These are phyloP conservation scores for Ochropleura leucogaster DNA, from an alignment of 2,888 invertebrate species.

Conservation along the genomic window DNA sequence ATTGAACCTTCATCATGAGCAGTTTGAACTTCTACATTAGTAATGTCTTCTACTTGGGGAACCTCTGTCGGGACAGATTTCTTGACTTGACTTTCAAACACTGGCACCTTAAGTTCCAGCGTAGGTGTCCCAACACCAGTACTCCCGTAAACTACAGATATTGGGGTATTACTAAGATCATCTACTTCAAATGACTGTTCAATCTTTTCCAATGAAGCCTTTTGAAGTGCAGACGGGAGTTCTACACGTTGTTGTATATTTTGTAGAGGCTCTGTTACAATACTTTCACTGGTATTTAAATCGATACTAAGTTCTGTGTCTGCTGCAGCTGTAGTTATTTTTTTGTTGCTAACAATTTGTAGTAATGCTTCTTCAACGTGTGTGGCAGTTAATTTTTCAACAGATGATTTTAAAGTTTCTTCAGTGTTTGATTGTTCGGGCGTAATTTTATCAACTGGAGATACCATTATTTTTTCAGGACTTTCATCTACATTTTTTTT, in stretches of 20 bases:
- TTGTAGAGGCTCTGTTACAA: slow-evolving; percentile 10
- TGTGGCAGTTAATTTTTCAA: slow-evolving; percentile 15
- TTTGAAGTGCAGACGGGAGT: slow-evolving; percentile 22
- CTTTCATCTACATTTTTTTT: slow-evolving; percentile 14
- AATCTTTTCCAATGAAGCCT: slow-evolving; percentile 60
- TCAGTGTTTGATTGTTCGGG: slow-evolving; percentile 12
- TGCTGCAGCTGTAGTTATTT: slow-evolving; percentile 41
- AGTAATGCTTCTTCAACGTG: slow-evolving; percentile 35
- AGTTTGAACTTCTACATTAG: slow-evolving; percentile 6
- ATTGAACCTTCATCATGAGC: slow-evolving; percentile 27
- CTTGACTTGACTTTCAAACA: slow-evolving; percentile 29
- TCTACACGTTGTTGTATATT: slow-evolving; percentile 22
- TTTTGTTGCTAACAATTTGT: slow-evolving; percentile 7
- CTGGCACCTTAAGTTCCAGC: slow-evolving; percentile 34
- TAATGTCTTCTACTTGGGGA: neutral
- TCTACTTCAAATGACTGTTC: slow-evolving; percentile 75
- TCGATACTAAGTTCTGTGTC: slow-evolving; percentile 51
- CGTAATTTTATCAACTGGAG: neutral
- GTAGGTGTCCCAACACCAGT: slow-evolving; percentile 56
- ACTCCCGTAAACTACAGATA: slow-evolving; percentile 71
- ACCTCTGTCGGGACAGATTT: neutral
- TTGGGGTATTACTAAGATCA: slow-evolving; percentile 74
- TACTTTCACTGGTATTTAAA: slow-evolving; percentile 59
- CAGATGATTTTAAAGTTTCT: slow-evolving; percentile 17
- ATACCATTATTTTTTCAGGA: slow-evolving; percentile 17